Evolutionary conservation across 2,888 invertebrate genomes (phyloP).

Genomic region (Mactromeris polynyma): DNA sequence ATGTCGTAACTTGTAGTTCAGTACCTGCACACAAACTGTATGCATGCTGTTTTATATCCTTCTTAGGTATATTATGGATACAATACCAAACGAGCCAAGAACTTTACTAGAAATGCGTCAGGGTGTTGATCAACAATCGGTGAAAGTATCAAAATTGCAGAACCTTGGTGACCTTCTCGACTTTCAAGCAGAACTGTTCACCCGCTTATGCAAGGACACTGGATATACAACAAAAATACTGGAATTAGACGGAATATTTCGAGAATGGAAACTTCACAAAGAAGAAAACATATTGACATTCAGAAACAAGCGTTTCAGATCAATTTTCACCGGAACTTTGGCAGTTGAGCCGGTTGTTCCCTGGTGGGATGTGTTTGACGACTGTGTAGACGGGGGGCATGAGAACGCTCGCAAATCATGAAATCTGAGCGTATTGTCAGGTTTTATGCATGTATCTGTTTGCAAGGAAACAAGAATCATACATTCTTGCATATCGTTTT

Average conservation of each 20-base stretch:
- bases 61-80: slow-evolving; percentile 22
- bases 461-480: too few species aligned
- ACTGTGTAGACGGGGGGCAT: not conserved
- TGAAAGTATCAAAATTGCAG: not conserved
- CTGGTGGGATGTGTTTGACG: not conserved
- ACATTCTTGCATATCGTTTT: too few species aligned
- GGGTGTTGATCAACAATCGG: not conserved
- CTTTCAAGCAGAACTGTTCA: not conserved
- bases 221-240: not conserved
- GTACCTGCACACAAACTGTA: too few species aligned
- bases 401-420: too few species aligned
- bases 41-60: too few species aligned
- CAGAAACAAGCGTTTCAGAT: slow-evolving; percentile 17
- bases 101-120: not conserved
- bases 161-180: not conserved
- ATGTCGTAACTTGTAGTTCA: too few species aligned
- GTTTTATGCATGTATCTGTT: too few species aligned
- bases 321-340: slow-evolving; percentile 10
- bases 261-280: not conserved
- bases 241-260: not conserved
- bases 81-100: not conserved
- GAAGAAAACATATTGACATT: not conserved
- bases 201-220: not conserved
- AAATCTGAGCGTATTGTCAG: too few species aligned
- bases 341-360: not conserved